Evolutionary conservation across 2,888 invertebrate species (phyloP).

Genomic region (Chelonus formosanus): DNA sequence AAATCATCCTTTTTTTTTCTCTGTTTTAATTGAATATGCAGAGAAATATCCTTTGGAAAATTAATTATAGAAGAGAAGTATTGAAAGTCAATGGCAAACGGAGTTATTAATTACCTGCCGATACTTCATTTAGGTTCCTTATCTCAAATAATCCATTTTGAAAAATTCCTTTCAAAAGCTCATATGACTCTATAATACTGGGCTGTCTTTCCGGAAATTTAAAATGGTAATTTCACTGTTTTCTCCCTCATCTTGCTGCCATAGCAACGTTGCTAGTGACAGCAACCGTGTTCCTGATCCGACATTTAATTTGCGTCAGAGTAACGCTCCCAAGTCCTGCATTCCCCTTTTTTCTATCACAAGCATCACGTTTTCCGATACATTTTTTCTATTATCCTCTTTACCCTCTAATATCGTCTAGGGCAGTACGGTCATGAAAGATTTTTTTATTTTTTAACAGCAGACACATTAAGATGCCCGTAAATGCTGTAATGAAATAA

Average conservation of each 20-base stretch:
- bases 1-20: no score
- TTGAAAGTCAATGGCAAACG: no score
- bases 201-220: slow-evolving; percentile 42
- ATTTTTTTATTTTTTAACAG: slow-evolving; percentile 4
- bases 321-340: slow-evolving; percentile 38
- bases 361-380: slow-evolving; percentile 32
- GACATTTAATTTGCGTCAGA: slow-evolving; percentile 55
- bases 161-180: slow-evolving; percentile 4
- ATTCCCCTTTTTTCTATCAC: slow-evolving; percentile 28
- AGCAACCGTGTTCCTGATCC: slow-evolving; percentile 51
- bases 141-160: slow-evolving; percentile 11
- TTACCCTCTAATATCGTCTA: not conserved
- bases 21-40: no score
- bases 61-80: no score
- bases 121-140: slow-evolving; percentile 2
- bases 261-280: slow-evolving; percentile 49
- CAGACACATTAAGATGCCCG: not conserved
- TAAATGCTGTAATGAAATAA: no score
- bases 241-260: slow-evolving; percentile 40
- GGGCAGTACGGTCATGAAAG: slow-evolving; percentile 12
- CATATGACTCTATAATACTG: slow-evolving; percentile 28
- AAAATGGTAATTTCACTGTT: slow-evolving; percentile 49
- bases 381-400: slow-evolving; percentile 28
- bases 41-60: not conserved
- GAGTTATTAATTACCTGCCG: no score